Evolutionary conservation across 1,140 invertebrate genomes (phyloP).

Genomic region (Listronotus oregonensis): DNA sequence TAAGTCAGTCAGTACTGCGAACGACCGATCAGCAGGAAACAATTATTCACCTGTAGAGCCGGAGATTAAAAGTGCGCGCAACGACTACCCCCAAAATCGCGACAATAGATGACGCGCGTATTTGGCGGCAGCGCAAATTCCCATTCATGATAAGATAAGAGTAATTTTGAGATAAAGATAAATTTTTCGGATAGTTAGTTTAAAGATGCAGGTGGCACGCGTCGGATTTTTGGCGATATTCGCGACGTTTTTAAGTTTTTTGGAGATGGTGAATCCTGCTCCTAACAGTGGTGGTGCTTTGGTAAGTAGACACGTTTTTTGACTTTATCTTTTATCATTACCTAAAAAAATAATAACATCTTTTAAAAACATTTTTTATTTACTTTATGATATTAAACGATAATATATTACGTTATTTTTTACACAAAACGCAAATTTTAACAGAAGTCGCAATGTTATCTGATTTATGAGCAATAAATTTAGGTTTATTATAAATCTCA

Average conservation of each 20-base stretch:
- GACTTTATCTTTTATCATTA: too few relatives aligned
- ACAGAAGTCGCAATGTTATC: too few relatives aligned
- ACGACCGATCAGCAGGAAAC: conserved; percentile 20
- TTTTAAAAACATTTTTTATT: too few relatives aligned
- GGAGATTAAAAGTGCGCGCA: conserved; percentile 15
- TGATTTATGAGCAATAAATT: too few relatives aligned
- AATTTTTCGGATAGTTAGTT: conserved; percentile 11
- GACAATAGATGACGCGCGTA: conserved; percentile 18
- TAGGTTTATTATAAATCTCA: too few relatives aligned
- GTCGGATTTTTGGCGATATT: conserved; percentile 4
- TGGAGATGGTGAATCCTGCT: conserved; percentile 18
- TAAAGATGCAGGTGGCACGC: conserved; percentile 4
- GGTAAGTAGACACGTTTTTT: conserved; percentile 17
- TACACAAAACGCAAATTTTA: too few relatives aligned
- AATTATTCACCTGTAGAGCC: conserved; percentile 4
- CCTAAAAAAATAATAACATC: too few relatives aligned
- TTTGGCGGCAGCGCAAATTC: conserved; percentile 9
- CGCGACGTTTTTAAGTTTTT: conserved; percentile 21
- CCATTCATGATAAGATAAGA: conserved; percentile 21
- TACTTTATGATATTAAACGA: too few relatives aligned
- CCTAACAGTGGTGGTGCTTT: conserved; percentile 12
- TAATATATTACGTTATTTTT: too few relatives aligned
- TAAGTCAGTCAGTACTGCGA: conserved; percentile 28
- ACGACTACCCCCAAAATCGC: not conserved
- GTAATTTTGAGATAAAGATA: conserved; percentile 15